These are phyloP conservation scores for Eira barbara DNA, from an alignment of 2,113 vertebrate genomes.

Conservation along the genomic window DNA sequence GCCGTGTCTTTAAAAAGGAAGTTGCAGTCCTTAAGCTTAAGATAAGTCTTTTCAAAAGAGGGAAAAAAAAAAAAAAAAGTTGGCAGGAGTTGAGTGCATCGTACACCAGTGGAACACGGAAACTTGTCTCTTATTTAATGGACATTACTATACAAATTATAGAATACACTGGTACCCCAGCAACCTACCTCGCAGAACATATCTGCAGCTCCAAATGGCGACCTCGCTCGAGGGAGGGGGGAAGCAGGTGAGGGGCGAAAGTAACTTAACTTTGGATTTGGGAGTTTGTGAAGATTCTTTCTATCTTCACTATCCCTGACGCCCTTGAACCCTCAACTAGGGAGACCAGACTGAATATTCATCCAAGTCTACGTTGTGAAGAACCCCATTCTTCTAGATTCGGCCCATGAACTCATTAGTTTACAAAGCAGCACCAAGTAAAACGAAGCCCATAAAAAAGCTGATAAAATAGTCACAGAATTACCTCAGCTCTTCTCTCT, in stretches of 20 bases:
- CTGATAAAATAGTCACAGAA: neutral
- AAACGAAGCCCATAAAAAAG: neutral
- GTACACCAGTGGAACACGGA: neutral
- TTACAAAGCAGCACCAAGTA: neutral
- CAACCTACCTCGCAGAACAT: no score
- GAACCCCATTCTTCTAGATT: neutral
- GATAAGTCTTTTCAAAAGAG: neutral
- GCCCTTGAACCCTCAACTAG: neutral
- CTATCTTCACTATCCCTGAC: neutral
- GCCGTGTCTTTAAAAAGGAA: slow-evolving; percentile 29
- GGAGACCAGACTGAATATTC: neutral
- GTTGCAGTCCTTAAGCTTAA: slow-evolving; percentile 17
- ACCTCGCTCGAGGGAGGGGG: neutral
- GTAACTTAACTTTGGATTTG: neutral
- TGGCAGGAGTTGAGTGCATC: neutral
- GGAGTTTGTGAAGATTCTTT: neutral
- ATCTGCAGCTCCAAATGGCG: neutral
- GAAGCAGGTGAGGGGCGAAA: neutral
- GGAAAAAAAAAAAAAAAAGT: neutral
- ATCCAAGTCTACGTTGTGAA: neutral
- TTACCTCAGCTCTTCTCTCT: neutral
- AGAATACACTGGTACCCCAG: neutral
- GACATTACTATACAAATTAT: neutral
- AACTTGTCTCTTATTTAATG: neutral
- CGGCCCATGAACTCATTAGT: neutral